Evolutionary conservation across 2,888 invertebrate genomes (phyloP), one percentile per base, ranked within the genome.

Genomic region (Hemithea aestivaria): DNA sequence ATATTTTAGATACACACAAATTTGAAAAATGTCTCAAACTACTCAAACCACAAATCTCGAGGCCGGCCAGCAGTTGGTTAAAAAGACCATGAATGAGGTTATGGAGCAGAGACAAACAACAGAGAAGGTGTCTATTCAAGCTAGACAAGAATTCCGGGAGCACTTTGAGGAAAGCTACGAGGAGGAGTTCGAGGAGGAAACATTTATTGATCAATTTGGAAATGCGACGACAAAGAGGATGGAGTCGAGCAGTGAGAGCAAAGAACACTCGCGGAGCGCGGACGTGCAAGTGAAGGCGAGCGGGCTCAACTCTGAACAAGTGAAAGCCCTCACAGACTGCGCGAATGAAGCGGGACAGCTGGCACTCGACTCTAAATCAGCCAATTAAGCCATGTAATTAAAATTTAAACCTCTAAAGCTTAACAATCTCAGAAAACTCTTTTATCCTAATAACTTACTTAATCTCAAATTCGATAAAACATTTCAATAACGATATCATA

Each of bases 141-240:
- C 88, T 0, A 73, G 84, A 56, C 88, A 88, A 47, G 88, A 88
- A 49, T 88, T 88, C 59, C 73, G 81, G 7, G 87, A 88, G 58
- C 72, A 73, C 2, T 88, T 73, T 53, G 70, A 80, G 42, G 80
- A 85, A 49, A 85, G 85, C 51, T 88, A 87, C 48, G 88, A 88
- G 40, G 88, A 88, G 47, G 87, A 85, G 44, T 85, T 84, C 27
- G 79, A 88, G 45, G 88, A 88, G 35, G 85, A 88, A 53, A 87
- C 85, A 8, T 80, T 78, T 41, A 88, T 68, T 10, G 88, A 88
- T 51, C 63, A 85, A 43, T 66, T 56, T 23, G 88, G 88, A 40
- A 88, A 88, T 40, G 74, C 67, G 34, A 84, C 85, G 3, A 87
- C 87, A 5, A 85, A 84, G 12, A 70, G 84, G 31, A 62, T 77